Conservation (phyloP, 2,888 invertebrate genomes). For the Cynaeus angustus region DNA sequence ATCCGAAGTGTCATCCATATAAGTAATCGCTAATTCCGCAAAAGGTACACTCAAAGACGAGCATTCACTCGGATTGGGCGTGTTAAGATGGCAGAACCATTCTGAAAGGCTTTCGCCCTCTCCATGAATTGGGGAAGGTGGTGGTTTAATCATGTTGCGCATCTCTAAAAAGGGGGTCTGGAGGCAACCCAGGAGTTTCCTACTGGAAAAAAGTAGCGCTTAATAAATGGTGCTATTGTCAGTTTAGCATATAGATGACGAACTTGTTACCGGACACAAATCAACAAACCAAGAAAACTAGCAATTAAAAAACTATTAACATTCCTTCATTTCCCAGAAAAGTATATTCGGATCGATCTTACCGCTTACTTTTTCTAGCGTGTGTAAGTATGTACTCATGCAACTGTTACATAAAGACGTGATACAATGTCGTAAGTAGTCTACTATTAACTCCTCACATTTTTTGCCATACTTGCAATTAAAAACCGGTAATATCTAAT, state of each 20-base stretch:
- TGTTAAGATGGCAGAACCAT: constrained; percentile 67
- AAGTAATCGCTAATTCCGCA: constrained; percentile 69
- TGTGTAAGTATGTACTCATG: background rate
- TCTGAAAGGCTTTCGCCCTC: constrained; percentile 70
- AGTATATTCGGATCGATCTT: background rate
- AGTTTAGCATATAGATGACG: no score
- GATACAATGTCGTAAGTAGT: background rate
- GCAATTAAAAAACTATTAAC: no score
- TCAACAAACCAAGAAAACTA: background rate
- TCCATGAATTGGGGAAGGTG: constrained; percentile 68
- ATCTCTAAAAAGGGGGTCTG: constrained; percentile 76
- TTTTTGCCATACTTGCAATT: constrained; percentile 5
- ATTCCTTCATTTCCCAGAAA: background rate
- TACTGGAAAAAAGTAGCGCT: constrained; percentile 68
- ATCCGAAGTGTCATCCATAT: constrained; percentile 70
- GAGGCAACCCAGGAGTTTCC: constrained; percentile 76
- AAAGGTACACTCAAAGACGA: constrained; percentile 70
- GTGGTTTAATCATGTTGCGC: constrained; percentile 75
- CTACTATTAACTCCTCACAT: background rate
- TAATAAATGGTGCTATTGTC: no score
- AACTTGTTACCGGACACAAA: background rate
- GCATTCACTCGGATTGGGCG: constrained; percentile 67
- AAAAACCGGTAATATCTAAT: constrained; percentile 25
- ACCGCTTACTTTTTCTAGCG: constrained; percentile 2
- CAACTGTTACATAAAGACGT: constrained; percentile 4